Evolutionary conservation across 2,888 invertebrate species (phyloP), one percentile per base, ranked within the genome.

Genomic region (Buathra laborator): DNA sequence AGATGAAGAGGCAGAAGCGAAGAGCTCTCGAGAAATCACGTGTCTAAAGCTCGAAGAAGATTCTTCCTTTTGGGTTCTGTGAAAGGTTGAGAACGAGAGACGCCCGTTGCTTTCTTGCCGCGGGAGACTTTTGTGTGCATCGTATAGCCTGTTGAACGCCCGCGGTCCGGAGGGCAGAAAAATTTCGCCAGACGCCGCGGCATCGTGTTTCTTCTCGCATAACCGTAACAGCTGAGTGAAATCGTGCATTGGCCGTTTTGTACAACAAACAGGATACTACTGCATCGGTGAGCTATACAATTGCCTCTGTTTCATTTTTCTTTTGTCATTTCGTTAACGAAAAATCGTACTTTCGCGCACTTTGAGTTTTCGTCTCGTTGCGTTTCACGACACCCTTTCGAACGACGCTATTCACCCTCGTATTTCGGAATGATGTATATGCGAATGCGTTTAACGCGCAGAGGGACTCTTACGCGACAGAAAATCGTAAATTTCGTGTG

Each of bases 201-300:
- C 43, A 53, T 64, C 79, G 74, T 74, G 19, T 48, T 66, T 48
- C 72, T 51, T 59, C 72, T 46, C 66, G 59, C 46, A 59, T 72
- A 37, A 68, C 32, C 66, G 24, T 72, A 84, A 81, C 81, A 81
- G 77, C 80, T 72, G 81, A 84, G 81, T 74, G 81, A 81, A 84
- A 84, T 74, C 79, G 81, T 74, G 77, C 77, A 46, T 14, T 44
- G 19, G 43, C 43, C 53, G 67, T 19, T 53, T 10, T 24, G 44
- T 7, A 44, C 43, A 10, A 12, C 71, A 24, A 56, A 53, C 56
- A 56, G 56, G 76, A 44, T 71, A 77, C 37, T n/a, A 19, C 64
- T 16, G n/a, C 44, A 24, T 24, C 46, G 71, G 76, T 74, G 74
- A 77, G 80, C n/a, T 9, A 51, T 51, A 32, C 43, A 14, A n/a